Conservation (phyloP, 2,113 vertebrate genomes). For the Calidris pygmaea region DNA sequence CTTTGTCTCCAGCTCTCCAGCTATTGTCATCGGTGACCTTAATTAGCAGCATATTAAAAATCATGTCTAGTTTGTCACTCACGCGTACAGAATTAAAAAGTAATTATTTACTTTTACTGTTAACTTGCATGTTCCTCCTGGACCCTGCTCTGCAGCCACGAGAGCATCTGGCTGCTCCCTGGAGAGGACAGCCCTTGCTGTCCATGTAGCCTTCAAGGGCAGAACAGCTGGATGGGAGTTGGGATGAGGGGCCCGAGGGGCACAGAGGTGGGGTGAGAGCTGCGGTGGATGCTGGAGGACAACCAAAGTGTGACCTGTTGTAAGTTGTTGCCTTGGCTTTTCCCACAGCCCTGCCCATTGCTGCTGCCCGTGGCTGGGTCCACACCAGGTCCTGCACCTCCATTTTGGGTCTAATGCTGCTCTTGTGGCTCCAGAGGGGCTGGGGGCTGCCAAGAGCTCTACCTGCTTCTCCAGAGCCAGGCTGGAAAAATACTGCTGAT, state of each 20-base stretch:
- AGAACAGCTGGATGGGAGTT: background rate
- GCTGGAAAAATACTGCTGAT: background rate
- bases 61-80: background rate
- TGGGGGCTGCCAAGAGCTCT: background rate
- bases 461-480: background rate
- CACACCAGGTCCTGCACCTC: background rate
- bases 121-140: background rate
- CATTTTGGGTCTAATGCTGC: background rate
- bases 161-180: background rate
- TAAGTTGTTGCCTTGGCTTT: background rate
- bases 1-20: slow-evolving; percentile 16
- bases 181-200: background rate
- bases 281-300: background rate
- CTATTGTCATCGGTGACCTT: background rate
- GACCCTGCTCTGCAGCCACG: background rate
- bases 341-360: background rate
- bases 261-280: background rate
- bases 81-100: background rate
- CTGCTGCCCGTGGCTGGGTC: background rate
- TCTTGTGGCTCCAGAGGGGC: background rate
- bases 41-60: background rate
- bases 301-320: background rate
- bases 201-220: background rate
- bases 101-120: background rate
- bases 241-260: background rate